Base-by-base conservation (phyloP, 1,140 invertebrate genomes). In the Mamestra configurata region DNA sequence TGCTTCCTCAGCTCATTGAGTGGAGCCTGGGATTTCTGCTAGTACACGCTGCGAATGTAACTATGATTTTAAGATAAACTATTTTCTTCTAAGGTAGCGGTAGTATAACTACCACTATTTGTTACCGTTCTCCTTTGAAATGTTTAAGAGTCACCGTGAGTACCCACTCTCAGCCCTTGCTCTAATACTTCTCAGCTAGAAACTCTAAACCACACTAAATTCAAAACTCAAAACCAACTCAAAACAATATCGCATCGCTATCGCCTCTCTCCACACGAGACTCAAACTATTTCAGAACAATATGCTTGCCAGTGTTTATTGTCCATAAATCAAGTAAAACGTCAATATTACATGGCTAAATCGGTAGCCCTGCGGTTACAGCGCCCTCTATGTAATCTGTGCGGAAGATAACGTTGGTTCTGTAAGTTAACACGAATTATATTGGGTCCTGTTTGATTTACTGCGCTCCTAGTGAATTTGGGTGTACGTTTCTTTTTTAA, bases 301-400 rank as follows among this genome's bases (percentile, higher is more conserved):
- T 91, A 88, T 86, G 87, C 85, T 82, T 57, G 80, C 87, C 85
- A 70, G 86, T 84, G 89, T 91, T 91, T 91, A 90, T 89, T 87
- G 86, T 92, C 89, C 86, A 91, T 92, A 90, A 92, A 92, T 92
- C 89, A 90, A 87, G 72, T 55, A 35, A 82, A 82, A 83, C 84
- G 90, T 91, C 90, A 88, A 91, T 91, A 90, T 73, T 85, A 82
- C 80, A 81, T 76, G 70, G 78, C 76, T 85, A 83, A 83, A 80
- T 85, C 79, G 77, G 77, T 77, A 79, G 76, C 57, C 80, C 68
- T 20, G 77, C 51, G 59, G 83, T 80, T 80, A 55, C 71, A 76
- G 27, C 37, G 79, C 49, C 64, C 37, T 35, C 55, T 40, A 18
- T 24, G 49, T 79, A 49, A 80, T 80, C 79, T 75, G 24, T 40